Evolutionary conservation across 2,113 vertebrate genomes (phyloP).

Genomic region (Python bivittatus): DNA sequence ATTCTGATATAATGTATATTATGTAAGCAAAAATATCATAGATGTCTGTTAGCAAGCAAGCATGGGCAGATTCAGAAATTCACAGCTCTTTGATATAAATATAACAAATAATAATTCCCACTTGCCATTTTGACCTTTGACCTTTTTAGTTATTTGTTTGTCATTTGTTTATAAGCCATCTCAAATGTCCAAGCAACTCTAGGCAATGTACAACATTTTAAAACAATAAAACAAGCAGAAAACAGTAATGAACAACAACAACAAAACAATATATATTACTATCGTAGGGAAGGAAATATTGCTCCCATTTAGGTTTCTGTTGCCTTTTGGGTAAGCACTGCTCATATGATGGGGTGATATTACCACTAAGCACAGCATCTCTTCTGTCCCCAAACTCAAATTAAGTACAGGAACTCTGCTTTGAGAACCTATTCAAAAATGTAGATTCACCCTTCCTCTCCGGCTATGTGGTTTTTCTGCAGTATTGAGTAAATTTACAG

Average conservation of each 20-base stretch:
- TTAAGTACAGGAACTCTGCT: not conserved
- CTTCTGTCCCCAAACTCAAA: not conserved
- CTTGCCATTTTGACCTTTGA: not conserved
- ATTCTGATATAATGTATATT: not conserved
- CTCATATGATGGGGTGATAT: not conserved
- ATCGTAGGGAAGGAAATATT: not conserved
- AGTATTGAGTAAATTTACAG: not conserved
- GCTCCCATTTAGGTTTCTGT: not conserved
- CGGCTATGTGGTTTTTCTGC: not conserved
- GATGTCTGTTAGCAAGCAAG: not conserved
- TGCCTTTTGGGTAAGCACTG: not conserved
- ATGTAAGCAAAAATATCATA: not conserved
- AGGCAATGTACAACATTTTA: not conserved
- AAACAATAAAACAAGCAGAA: not conserved
- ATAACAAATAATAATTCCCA: not conserved
- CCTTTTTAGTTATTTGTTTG: not conserved
- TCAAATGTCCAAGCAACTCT: not conserved
- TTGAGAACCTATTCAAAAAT: not conserved
- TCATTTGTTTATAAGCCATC: not conserved
- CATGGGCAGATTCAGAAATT: not conserved
- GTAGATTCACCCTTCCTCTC: not conserved
- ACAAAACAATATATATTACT: not conserved
- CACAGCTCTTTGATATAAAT: not conserved
- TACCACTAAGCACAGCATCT: not conserved
- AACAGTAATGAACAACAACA: not conserved